These are phyloP conservation scores for Sclerurus mexicanus DNA, from an alignment of 2,113 vertebrate genomes.

Conservation along the genomic window DNA sequence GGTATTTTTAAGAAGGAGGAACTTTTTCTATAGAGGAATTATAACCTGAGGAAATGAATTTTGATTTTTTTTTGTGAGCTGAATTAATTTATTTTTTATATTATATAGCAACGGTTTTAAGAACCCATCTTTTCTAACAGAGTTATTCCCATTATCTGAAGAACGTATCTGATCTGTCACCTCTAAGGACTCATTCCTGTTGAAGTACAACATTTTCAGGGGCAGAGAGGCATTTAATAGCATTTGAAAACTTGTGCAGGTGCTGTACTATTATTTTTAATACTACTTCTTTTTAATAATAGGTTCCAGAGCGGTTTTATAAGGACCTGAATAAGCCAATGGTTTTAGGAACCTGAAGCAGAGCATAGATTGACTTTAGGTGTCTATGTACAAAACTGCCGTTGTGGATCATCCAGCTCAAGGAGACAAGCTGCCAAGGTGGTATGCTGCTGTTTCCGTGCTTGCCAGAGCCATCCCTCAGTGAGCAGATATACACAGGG, in stretches of 20 bases:
- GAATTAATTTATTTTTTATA: not conserved
- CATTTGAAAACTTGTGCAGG: not conserved
- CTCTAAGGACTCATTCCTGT: not conserved
- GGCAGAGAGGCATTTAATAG: not conserved
- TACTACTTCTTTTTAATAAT: not conserved
- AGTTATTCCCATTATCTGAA: not conserved
- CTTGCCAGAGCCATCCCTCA: not conserved
- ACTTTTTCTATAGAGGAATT: not conserved
- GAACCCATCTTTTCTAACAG: not conserved
- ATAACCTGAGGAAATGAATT: not conserved
- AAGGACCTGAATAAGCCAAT: not conserved
- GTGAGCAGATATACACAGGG: not conserved
- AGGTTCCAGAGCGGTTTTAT: not conserved
- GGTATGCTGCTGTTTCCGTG: not conserved
- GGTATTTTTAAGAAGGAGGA: not conserved
- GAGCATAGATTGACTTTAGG: not conserved
- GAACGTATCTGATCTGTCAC: not conserved
- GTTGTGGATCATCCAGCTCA: not conserved
- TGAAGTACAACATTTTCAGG: not conserved
- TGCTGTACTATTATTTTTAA: not conserved
- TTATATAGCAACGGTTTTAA: not conserved
- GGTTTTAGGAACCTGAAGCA: not conserved
- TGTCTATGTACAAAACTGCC: not conserved
- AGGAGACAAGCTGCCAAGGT: not conserved
- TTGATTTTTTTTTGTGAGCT: not conserved